Base-by-base conservation (phyloP, 2,888 invertebrate species). In the Corbicula japonica region DNA sequence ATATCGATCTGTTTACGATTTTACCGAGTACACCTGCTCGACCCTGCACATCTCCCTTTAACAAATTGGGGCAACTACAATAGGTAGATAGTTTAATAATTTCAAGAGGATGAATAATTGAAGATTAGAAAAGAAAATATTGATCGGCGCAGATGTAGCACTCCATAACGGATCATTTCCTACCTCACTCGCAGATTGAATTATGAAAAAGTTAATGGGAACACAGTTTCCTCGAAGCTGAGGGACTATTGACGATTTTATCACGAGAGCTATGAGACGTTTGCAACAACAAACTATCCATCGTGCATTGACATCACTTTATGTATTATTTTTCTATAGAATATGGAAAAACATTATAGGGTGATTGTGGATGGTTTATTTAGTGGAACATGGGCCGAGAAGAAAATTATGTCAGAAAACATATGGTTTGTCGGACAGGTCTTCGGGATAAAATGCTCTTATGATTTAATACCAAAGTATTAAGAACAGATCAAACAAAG, bases 141-240 rank as follows among this genome's bases (percentile, higher is more conserved):
- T n/a, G n/a, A n/a, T 58, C 38, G 41, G 35, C 30, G 15, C 35
- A 34, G 38, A 10, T 35, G 34, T 38, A 35, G 30, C 58, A 58
- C 35, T 35, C 18, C 35, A 58, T 34, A 34, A 58, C 70, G 23
- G 48, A 50, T 70, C 44, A 62, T 46, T 23, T 62, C 70, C 60
- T 44, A 41, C 46, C 62, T 69, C 69, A 46, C 35, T 56, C 54
- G 54, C 52, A 54, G 61, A 75, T 75, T 75, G 75, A 75, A 75
- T 69, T 75, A 75, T 75, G 75, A 75, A 75, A 75, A 69, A 68
- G 50, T 62, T 52, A 72, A 72, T 72, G 60, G 61, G 63, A 62
- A 63, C n/a, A 63, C 44, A 52, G 30, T 35, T 61, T 61, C 44
- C 32, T 30, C 3, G 41, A 44, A 30, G 38, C 21, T 44, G 30